Evolutionary conservation across 2,113 vertebrate species (phyloP), one percentile per base, ranked within the genome.

Genomic region (Gnathonemus echidnorhynchus): DNA sequence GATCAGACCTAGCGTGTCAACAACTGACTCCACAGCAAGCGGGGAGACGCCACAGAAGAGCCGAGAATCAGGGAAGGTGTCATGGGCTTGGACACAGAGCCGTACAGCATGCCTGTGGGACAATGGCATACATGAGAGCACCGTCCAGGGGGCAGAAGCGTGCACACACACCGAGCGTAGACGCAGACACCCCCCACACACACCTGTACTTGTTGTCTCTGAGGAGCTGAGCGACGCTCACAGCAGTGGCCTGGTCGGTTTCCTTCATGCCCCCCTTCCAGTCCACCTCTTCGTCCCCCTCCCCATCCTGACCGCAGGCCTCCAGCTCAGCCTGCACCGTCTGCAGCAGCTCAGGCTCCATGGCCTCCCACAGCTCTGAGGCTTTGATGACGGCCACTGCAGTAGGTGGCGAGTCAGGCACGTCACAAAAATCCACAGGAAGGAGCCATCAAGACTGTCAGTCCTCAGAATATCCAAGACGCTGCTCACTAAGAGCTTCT

Each of bases 161-260:
- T 0, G 7, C 6, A n/a, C 48, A n/a, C 42, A 42, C 17, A 13
- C 35, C 0, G 0, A 77, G 31, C 13, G 4, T 17, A 46, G 31
- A 39, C 13, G 2, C 27, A 35, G 4, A 31, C n/a, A 35, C 27
- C 0, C 11, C 0, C 52, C 56, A 24, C 6, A n/a, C 56, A 39
- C 94, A 98, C 98, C 95, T 98, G 95, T 99, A 99, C 93, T 97
- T 98, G 92, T 97, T 97, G 92, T 95, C 96, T 89, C 94, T 95
- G 9, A 99, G 95, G 83, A 97, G 95, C 84, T 94, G 94, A 52
- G 92, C 94, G 87, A 99, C 97, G 90, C 92, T 94, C 89, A 96
- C 91, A 21, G 93, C 95, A 0, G 97, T 94, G 24, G 92, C 93
- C 90, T 96, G 94, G 19, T 94, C 93, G 0, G 96, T 95, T 31